Conservation (phyloP, 1,140 invertebrate species). For the Bombus pascuorum region DNA sequence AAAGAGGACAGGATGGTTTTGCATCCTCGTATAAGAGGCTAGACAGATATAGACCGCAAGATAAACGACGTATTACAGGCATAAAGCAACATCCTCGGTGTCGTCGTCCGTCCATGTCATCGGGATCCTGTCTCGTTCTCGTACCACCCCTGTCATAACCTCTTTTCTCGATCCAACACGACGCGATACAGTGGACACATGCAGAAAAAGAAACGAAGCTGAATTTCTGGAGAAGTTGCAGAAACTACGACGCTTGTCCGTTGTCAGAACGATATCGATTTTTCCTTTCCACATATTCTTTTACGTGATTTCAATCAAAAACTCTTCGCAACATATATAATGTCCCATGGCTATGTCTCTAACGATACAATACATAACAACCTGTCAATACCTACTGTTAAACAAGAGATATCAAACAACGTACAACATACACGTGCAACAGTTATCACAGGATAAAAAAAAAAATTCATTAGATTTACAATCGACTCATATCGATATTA, state of each 20-base stretch:
- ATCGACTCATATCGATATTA: too few relatives aligned
- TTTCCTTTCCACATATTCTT: not conserved
- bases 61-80: slow-evolving; percentile 58
- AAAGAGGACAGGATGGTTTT: slow-evolving; percentile 13
- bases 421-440: too few relatives aligned
- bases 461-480: too few relatives aligned
- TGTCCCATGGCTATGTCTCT: too few relatives aligned
- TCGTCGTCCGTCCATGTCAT: slow-evolving; percentile 45
- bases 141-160: slow-evolving; percentile 30
- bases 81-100: slow-evolving; percentile 52
- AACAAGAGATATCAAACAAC: too few relatives aligned
- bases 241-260: not conserved
- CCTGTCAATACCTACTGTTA: too few relatives aligned
- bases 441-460: too few relatives aligned
- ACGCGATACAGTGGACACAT: not conserved
- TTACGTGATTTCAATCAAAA: too few relatives aligned
- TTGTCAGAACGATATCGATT: slow-evolving; percentile 15
- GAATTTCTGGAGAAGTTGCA: slow-evolving; percentile 1
- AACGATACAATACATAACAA: too few relatives aligned
- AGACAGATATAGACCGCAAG: slow-evolving; percentile 59
- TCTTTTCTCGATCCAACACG: slow-evolving; percentile 47
- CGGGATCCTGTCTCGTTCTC: slow-evolving; percentile 6
- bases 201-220: not conserved
- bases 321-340: too few relatives aligned
- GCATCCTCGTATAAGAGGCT: slow-evolving; percentile 6